Evolutionary conservation across 1,140 invertebrate genomes (phyloP), one percentile per base, ranked within the genome.

Genomic region (Sinella curviseta): DNA sequence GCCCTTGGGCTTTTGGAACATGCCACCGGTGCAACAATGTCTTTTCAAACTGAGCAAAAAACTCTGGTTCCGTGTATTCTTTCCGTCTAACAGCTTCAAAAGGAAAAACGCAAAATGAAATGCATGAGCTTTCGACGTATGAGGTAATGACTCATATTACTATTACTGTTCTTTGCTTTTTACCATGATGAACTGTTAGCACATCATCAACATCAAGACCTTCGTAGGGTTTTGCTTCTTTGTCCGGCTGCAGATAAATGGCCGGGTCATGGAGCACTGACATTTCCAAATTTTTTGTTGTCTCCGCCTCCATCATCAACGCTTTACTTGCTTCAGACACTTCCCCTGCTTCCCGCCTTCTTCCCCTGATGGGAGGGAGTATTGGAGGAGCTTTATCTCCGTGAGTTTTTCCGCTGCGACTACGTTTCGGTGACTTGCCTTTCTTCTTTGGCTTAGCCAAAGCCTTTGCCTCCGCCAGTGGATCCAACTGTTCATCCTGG

Each of bases 271-370:
- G 26, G 30, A 70, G 31, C n/a, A 70, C 65, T 33, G 65, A 70
- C 2, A 70, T 31, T 70, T 70, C 65, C 65, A 70, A 33, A 70
- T 70, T 70, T n/a, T 70, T 70, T 70, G 65, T 14, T 4, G 65
- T 48, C 12, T 70, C 65, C n/a, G 8, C 3, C n/a, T 70, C 65
- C 2, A 70, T 14, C 30, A 70, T 4, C 31, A 70, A n/a, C 31
- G 12, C 31, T 33, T 33, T 70, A n/a, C 65, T 70, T 4, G 31
- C 31, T n/a, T 70, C 65, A 31, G 65, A 70, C 14, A 33, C 3
- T 4, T 60, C 28, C 24, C 30, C 65, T 30, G 2, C 28, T n/a
- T 65, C 24, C n/a, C 31, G 8, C 57, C 57, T 48, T 60, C 57
- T 3, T n/a, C 39, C 4, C 39, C 39, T 48, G n/a, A n/a, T n/a